These are phyloP conservation scores for Axea sp. DNA, from an alignment of 2,888 invertebrate genomes.

Conservation along the genomic window DNA sequence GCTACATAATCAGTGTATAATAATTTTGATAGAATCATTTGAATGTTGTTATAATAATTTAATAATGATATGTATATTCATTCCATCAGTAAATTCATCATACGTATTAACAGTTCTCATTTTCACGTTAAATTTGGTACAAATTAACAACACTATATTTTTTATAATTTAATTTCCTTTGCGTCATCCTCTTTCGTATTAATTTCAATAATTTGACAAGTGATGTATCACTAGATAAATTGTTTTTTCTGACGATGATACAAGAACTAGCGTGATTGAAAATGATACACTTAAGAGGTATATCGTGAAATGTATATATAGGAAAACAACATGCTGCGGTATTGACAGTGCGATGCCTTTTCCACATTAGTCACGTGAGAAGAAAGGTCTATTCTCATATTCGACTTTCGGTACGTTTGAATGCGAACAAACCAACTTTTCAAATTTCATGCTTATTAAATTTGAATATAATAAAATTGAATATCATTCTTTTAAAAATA, in stretches of 20 bases:
- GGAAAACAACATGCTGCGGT: constrained; percentile 5
- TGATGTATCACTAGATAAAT: constrained; percentile 29
- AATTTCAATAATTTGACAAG: constrained; percentile 37
- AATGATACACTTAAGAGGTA: constrained; percentile 24
- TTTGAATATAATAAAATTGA: constrained; percentile 6
- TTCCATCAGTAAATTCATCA: no score
- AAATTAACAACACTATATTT: no score
- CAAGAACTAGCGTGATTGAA: constrained; percentile 28
- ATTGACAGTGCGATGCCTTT: constrained; percentile 9
- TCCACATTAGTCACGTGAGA: constrained; percentile 31
- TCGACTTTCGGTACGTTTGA: constrained; percentile 6
- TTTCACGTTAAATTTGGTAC: no score
- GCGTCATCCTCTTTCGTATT: constrained; percentile 15
- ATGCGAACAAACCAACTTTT: constrained; percentile 17
- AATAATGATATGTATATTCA: no score
- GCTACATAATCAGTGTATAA: no score
- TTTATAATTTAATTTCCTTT: constrained; percentile 11
- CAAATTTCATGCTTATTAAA: constrained; percentile 34
- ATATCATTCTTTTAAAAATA: constrained; percentile 11
- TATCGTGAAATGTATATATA: constrained; percentile 28
- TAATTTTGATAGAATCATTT: no score
- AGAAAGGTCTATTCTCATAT: constrained; percentile 31
- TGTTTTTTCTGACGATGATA: constrained; percentile 6
- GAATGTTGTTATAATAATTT: no score
- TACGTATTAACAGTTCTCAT: no score